Evolutionary conservation across 2,113 vertebrate species (phyloP), one percentile per base, ranked within the genome.

Genomic region (Orthonyx spaldingii): DNA sequence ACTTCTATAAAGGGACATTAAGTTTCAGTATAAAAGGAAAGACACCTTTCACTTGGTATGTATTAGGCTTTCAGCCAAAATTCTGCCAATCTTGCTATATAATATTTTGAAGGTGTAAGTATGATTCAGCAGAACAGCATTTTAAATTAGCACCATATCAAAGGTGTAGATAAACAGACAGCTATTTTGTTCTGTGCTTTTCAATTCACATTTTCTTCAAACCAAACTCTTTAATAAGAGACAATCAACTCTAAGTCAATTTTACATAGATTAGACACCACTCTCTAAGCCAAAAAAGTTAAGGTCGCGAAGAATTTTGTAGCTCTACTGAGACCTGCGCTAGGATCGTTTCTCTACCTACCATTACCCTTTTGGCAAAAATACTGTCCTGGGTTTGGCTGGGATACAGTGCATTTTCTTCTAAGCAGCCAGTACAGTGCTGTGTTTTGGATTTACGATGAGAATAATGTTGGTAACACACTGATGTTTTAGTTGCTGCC

Each of bases 71-170:
- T 63, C 60, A 59, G 28, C 8, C 35, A 90, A 37, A 81, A 93
- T 41, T 15, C 20, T 78, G 23, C 12, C 53, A 71, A 53, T 76
- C 41, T 30, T 52, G 28, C 32, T 30, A 79, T 20, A 30, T 13
- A 69, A 2, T 60, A 63, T 69, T 93, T 59, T 64, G 49, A 71
- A 56, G n/a, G 30, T 39, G 13, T 33, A 59, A 23, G 79, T 46
- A 78, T 28, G 39, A 90, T 44, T 61, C 75, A 60, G 21, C 22
- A 85, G 37, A 96, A 69, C 3, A 69, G 22, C 16, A 57, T 84
- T 85, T 92, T 66, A 89, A 81, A 82, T 37, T 78, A 93, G 46
- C 24, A 71, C 24, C 13, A 79, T 17, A 60, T 53, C 46, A 79
- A 85, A 85, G 20, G 11, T 2, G 0, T 52, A 80, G 26, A 93